Conservation (phyloP, 2,113 vertebrate species). For the Setophaga coronata region DNA sequence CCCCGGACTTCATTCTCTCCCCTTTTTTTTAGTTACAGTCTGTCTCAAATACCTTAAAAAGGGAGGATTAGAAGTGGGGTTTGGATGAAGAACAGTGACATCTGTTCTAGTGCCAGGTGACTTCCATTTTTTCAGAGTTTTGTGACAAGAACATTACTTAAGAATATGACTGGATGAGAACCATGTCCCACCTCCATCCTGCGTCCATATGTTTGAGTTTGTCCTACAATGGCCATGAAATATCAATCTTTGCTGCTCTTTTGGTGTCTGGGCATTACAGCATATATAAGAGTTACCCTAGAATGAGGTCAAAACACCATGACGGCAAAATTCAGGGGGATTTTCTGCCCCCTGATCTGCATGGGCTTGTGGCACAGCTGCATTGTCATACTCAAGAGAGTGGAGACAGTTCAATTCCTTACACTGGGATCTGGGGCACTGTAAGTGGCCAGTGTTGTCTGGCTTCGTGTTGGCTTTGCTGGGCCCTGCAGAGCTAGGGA, state of each 20-base stretch:
- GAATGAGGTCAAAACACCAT: constrained; percentile 9
- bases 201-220: background rate
- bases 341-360: constrained; percentile 19
- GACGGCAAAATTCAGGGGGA: background rate
- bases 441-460: background rate
- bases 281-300: background rate
- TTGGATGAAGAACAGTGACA: constrained; percentile 34
- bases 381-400: background rate
- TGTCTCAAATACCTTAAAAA: background rate
- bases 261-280: background rate
- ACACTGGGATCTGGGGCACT: background rate
- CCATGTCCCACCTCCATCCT: background rate
- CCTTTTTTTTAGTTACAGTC: background rate
- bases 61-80: background rate
- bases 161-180: constrained; percentile 18
- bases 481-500: background rate
- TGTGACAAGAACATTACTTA: constrained; percentile 28
- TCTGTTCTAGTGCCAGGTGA: constrained; percentile 38
- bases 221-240: constrained; percentile 15
- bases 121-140: constrained; percentile 21
- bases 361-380: background rate
- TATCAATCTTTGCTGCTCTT: constrained; percentile 25
- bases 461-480: background rate
- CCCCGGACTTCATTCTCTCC: background rate
- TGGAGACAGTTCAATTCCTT: background rate